These are phyloP conservation scores for Artibeus jamaicensis DNA, from an alignment of 2,797 vertebrate genomes.

Conservation along the genomic window DNA sequence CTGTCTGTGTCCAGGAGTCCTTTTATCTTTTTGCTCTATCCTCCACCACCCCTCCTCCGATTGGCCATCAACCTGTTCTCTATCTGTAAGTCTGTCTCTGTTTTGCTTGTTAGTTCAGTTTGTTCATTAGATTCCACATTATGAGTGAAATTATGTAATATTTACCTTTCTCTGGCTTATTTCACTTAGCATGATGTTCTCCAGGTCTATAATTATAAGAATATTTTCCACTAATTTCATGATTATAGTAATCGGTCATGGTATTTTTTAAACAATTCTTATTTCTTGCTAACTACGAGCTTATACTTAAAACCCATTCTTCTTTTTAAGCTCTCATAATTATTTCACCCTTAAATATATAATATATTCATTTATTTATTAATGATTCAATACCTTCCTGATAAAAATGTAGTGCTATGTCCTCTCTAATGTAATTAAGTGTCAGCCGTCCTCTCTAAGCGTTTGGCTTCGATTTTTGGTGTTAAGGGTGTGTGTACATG, in stretches of 20 bases:
- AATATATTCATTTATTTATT: neutral
- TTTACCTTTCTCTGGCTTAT: too few relatives aligned
- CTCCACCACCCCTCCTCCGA: too few relatives aligned
- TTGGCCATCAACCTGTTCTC: too few relatives aligned
- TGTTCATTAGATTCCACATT: too few relatives aligned
- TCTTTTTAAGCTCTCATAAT: neutral
- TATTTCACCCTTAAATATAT: neutral
- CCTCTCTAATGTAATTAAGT: neutral
- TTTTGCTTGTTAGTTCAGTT: too few relatives aligned
- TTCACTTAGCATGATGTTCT: too few relatives aligned
- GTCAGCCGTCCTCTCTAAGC: neutral
- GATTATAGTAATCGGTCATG: neutral
- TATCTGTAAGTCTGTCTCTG: too few relatives aligned
- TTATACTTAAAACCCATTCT: neutral
- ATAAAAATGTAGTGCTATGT: neutral
- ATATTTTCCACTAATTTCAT: slow-evolving; percentile 6
- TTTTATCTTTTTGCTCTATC: neutral
- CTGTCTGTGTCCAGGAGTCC: neutral
- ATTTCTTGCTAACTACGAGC: neutral
- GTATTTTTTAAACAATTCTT: neutral
- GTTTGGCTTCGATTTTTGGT: neutral
- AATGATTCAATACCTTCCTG: neutral
- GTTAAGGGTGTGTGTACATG: neutral
- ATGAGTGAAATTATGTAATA: too few relatives aligned
- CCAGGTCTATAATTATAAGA: neutral